Base-by-base conservation (phyloP, 2,113 vertebrate genomes). In the Saguinus midas region DNA sequence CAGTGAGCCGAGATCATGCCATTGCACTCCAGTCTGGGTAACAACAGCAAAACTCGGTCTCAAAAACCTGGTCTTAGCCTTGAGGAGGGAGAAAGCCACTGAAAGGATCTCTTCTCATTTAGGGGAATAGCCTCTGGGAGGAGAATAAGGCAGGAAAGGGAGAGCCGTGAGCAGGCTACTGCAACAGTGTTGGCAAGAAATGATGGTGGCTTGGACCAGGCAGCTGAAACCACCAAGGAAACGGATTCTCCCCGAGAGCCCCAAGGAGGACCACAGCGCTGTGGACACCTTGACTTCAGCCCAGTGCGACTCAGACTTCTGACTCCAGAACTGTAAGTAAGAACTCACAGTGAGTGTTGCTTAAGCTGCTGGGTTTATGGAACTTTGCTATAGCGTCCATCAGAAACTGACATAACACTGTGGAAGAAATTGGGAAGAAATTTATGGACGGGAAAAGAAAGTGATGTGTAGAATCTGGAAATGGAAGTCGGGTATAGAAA, bases 291-390 rank as follows among this genome's bases (percentile, higher is more conserved):
- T 14, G 45, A 27, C 0, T 3, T 9, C 2, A 29, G 43, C 40
- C 52, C 16, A 6, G 57, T 0, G 55, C 50, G 82, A 64, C 5
- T 20, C 72, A 2, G 43, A 48, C 43, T 32, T 78, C 14, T 32
- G 75, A 78, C 43, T 76, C 55, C 27, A 27, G 32, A 27, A 14
- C 17, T 3, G 5, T 7, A 1, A n/a, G 1, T 4, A 8, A 4
- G 0, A 6, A 48, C 1, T 16, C 14, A 50, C 50, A 52, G 14
- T 0, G 14, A 3, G 21, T 23, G n/a, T 3, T 4, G 5, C 11
- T 40, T 11, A 48, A 20, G 75, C 45, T 48, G 16, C 32, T 20
- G 0, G 29, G 11, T 52, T 4, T 23, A 50, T 2, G 6, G 14
- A 1, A 8, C 45, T 61, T 48, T 5, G 40, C 37, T 1, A 27